Base-by-base conservation (phyloP, 1,140 invertebrate genomes). In the Drosophila kohkoa region DNA sequence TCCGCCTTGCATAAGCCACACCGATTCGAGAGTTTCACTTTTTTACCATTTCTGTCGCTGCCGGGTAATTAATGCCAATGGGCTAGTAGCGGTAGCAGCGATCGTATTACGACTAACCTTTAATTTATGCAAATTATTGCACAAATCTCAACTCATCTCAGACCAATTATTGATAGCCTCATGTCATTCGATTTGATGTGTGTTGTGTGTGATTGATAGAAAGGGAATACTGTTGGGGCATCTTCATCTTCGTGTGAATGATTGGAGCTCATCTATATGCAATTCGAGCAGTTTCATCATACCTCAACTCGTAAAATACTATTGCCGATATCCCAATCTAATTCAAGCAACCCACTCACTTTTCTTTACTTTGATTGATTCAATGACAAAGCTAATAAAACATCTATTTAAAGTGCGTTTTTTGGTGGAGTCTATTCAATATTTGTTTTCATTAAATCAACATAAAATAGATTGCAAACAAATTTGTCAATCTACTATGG, bases 1-100 rank as follows among this genome's bases (percentile, higher is more conserved):
- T 87, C 82, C 82, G 82, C 85, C 82, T 87, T 87, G 83, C 82
- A 87, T 87, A 88, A 87, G 83, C 51, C 38, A 54, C 72, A 30
- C 13, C 10, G 20, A 15, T 7, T 46, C 8, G 32, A 80, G 64
- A 87, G 83, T 87, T 87, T 87, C 82, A 87, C 82, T 87, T 87
- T 83, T 83, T 73, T 46, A 13, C 70, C 32, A 68, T 15, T 45
- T 55, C 51, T 83, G 68, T 68, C 66, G 79, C 77, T 79, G 73
- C 68, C 78, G 81, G 76, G 69, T 88, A 87, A 87, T 87, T 87
- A 87, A 88, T 65, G 83, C 66, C 83, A 73, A 57, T 70, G 55
- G 63, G 65, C 62, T 77, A 72, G 76, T 77, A 72, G 76, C 82
- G 82, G 82, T 79, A 77, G 72, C 77, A 32, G 30, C 8, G 28